A percentile compares a stretch with the other conserved stretches of the same genome.
These are phyloP conservation scores for Puffinus mauretanicus DNA, from an alignment of 2,113 vertebrate genomes.

Conservation along the genomic window DNA sequence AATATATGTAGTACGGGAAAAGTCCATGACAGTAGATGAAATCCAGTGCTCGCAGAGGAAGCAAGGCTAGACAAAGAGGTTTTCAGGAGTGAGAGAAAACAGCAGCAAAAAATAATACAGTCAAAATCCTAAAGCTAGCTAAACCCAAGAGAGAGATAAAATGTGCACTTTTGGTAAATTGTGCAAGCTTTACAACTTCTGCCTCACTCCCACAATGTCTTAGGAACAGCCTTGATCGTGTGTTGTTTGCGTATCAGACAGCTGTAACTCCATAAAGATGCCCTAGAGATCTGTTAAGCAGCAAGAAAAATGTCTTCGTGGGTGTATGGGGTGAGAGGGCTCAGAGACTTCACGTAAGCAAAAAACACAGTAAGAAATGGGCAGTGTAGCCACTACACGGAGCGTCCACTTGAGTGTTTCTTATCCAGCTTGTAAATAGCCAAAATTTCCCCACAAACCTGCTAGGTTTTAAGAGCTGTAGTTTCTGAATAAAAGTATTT, in stretches of 20 bases:
- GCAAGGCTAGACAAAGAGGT: neutral
- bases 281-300: neutral
- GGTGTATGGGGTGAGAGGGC: neutral
- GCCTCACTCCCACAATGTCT: neutral
- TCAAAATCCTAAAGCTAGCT: neutral
- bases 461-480: neutral
- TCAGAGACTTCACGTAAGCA: neutral
- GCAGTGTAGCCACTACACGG: neutral
- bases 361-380: neutral
- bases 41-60: neutral
- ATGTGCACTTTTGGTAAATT: neutral
- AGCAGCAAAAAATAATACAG: neutral
- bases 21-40: neutral
- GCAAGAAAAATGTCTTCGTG: neutral
- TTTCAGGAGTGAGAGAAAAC: neutral
- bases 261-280: constrained; percentile 4
- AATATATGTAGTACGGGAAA: neutral
- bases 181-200: constrained; percentile 35
- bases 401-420: neutral
- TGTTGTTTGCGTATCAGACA: neutral
- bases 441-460: neutral
- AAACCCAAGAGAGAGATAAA: constrained; percentile 21
- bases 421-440: neutral
- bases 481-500: neutral
- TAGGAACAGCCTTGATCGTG: neutral